Conservation (phyloP, 2,888 invertebrate genomes). For the Meteorus colon region DNA sequence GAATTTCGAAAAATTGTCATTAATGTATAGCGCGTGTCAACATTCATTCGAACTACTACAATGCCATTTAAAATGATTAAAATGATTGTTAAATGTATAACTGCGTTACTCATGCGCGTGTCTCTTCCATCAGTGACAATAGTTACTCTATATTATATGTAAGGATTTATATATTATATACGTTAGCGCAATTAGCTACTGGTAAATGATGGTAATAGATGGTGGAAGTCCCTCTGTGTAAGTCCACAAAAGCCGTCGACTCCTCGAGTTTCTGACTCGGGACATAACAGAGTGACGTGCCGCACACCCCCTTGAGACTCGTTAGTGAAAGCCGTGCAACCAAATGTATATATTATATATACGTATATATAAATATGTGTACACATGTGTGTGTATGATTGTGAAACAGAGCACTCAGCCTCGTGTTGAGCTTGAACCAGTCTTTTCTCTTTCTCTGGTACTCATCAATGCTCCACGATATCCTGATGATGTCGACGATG, state of each 20-base stretch:
- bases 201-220: slow-evolving; percentile 5
- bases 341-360: slow-evolving; percentile 15
- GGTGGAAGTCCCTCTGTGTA: background rate
- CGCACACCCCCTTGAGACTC: slow-evolving; percentile 62
- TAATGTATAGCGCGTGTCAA: too few species aligned
- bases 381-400: background rate
- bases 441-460: slow-evolving; percentile 1
- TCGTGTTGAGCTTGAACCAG: background rate
- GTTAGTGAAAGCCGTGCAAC: slow-evolving; percentile 58
- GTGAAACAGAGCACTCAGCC: slow-evolving; percentile 15
- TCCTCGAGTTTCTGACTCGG: slow-evolving; percentile 52
- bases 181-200: background rate
- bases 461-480: slow-evolving; percentile 9
- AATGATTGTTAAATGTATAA: too few species aligned
- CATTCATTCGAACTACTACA: too few species aligned
- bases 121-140: background rate
- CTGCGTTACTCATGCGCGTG: background rate
- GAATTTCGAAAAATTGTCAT: too few species aligned
- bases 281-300: slow-evolving; percentile 43
- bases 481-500: slow-evolving; percentile 47
- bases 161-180: slow-evolving; percentile 17
- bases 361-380: background rate
- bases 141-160: background rate
- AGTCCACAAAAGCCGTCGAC: slow-evolving; percentile 29
- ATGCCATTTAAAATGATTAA: too few species aligned